Percentiles rank a stretch among this genome's conserved stretches.
Evolutionary conservation across 2,888 invertebrate species (phyloP).

Genomic region (Callyntrura sp.): DNA sequence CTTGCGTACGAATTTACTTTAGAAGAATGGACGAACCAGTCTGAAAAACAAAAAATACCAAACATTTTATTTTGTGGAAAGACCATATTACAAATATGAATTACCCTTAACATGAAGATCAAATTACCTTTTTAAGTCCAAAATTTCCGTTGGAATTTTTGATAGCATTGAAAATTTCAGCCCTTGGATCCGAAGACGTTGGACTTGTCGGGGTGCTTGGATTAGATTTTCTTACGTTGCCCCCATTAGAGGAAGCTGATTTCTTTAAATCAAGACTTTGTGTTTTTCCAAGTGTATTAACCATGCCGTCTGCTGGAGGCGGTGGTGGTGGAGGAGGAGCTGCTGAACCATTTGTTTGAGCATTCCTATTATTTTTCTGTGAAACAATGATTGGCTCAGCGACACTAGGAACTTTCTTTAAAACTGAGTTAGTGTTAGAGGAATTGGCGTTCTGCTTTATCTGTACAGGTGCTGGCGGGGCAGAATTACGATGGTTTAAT

Average conservation of each 20-base stretch:
- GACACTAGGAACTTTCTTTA: slow-evolving; percentile 29
- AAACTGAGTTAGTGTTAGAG: slow-evolving; percentile 9
- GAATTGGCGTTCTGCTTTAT: slow-evolving; percentile 18
- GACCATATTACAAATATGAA: not conserved
- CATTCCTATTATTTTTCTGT: slow-evolving; percentile 46
- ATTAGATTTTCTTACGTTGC: slow-evolving; percentile 54
- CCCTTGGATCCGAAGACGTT: slow-evolving; percentile 87
- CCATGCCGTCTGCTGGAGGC: slow-evolving; percentile 56
- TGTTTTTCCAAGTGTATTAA: slow-evolving; percentile 5
- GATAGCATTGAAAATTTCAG: slow-evolving; percentile 90
- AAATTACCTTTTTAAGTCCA: slow-evolving; percentile 82
- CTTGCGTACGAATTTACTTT: slow-evolving; percentile 67
- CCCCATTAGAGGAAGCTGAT: not conserved
- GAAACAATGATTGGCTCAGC: slow-evolving; percentile 35
- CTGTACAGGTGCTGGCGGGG: slow-evolving; percentile 21
- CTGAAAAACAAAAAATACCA: slow-evolving; percentile 67
- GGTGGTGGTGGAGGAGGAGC: slow-evolving; percentile 82
- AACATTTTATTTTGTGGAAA: too few species aligned
- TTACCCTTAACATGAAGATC: not conserved
- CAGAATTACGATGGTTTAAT: not conserved
- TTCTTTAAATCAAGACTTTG: slow-evolving; percentile 43
- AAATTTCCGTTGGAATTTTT: slow-evolving; percentile 88
- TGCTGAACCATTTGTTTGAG: slow-evolving; percentile 45
- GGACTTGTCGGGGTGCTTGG: slow-evolving; percentile 78
- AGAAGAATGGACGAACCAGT: slow-evolving; percentile 81